Evolutionary conservation across 2,797 vertebrate species (phyloP).

Genomic region (Psittacula derbiana): DNA sequence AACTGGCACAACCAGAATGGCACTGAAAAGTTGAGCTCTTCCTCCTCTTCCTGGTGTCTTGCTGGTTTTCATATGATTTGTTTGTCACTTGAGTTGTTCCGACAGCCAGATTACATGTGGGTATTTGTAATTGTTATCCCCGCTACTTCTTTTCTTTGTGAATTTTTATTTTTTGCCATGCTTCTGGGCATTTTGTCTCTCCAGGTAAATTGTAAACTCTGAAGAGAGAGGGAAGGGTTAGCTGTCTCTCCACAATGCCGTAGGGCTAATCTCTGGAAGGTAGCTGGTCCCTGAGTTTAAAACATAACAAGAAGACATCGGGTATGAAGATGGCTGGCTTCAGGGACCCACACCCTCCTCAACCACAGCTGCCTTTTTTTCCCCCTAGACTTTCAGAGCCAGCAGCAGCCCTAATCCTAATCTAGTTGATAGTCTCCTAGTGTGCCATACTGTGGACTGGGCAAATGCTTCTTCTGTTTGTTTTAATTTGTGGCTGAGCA

Average conservation of each 20-base stretch:
- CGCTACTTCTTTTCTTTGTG: not conserved
- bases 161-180: not conserved
- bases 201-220: not conserved
- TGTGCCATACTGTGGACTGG: not conserved
- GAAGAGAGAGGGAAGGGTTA: not conserved
- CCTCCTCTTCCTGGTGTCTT: not conserved
- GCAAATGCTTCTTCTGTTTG: not conserved
- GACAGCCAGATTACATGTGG: not conserved
- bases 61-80: conserved; percentile 8
- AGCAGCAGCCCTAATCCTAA: not conserved
- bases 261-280: not conserved
- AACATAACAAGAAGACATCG: not conserved
- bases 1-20: not conserved
- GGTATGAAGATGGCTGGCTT: not conserved
- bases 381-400: not conserved
- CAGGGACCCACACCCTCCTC: not conserved
- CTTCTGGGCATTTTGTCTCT: not conserved
- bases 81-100: not conserved
- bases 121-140: not conserved
- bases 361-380: not conserved
- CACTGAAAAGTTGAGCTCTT: not conserved
- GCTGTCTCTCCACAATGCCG: accelerated
- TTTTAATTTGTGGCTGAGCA: not conserved
- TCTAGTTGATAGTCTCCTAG: not conserved
- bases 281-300: not conserved